Evolutionary conservation across 1,140 invertebrate species (phyloP).

Genomic region (Lucilia sericata): DNA sequence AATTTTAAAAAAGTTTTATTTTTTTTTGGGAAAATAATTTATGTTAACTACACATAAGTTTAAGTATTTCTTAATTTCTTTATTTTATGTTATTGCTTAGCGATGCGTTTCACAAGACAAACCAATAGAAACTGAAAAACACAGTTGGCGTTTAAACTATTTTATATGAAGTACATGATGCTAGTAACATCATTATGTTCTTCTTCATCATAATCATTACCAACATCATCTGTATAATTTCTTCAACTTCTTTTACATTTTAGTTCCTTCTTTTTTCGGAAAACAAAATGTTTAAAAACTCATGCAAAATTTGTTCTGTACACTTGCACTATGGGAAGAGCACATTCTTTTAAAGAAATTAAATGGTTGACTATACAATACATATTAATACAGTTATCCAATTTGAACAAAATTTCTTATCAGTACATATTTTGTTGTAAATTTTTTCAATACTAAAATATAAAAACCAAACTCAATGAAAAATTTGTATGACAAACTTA

Average conservation of each 20-base stretch:
- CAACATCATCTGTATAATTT: not conserved
- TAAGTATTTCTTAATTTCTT: not conserved
- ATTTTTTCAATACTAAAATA: no score
- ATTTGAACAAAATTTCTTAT: no score
- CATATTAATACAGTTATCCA: no score
- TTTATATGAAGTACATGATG: slow-evolving; percentile 23
- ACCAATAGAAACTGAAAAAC: slow-evolving; percentile 33
- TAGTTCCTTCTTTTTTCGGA: slow-evolving; percentile 6
- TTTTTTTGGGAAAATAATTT: no score
- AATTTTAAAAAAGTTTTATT: not conserved
- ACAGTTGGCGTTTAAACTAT: slow-evolving; percentile 23
- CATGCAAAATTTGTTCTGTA: not conserved
- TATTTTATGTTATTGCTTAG: not conserved
- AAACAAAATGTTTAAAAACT: slow-evolving; percentile 3
- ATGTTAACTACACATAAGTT: no score
- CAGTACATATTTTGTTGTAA: no score
- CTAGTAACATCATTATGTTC: not conserved
- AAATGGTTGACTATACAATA: not conserved
- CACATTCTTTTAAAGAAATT: not conserved
- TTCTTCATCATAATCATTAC: not conserved
- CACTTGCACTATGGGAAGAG: not conserved
- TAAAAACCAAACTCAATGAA: no score
- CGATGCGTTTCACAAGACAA: slow-evolving; percentile 17
- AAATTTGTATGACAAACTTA: no score
- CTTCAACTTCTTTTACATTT: slow-evolving; percentile 9